A percentile compares a stretch with the other conserved stretches of the same genome.
phyloP scores from a whole-genome alignment of 2,888 invertebrate species.

The Bruchidius siliquastri region DNA sequence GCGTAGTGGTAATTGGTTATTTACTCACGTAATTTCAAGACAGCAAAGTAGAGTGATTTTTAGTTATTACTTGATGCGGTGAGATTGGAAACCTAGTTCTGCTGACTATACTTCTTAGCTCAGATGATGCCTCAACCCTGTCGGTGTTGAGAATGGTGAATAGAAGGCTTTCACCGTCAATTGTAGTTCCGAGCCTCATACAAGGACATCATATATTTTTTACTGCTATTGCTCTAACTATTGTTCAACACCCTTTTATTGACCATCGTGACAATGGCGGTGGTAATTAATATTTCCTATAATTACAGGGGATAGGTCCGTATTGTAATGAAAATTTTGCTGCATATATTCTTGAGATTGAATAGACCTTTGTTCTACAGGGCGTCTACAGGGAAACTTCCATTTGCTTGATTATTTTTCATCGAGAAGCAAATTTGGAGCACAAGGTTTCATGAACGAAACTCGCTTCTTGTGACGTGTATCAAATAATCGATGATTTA shows the following conservation, averaged over 20 bases:
- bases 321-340: not conserved
- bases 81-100: too few species aligned
- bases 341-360: not conserved
- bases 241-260: not conserved
- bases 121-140: not conserved
- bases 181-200: not conserved
- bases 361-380: not conserved
- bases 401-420: too few species aligned
- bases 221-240: not conserved
- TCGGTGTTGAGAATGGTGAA: not conserved
- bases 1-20: too few species aligned
- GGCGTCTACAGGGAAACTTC: too few species aligned
- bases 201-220: not conserved
- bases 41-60: too few species aligned
- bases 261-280: not conserved
- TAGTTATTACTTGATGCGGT: too few species aligned
- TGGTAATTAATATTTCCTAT: not conserved
- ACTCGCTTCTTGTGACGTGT: too few species aligned
- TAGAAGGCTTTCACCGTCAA: not conserved
- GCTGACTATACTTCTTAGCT: too few species aligned
- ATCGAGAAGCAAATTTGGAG: too few species aligned
- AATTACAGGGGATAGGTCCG: not conserved
- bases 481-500: too few species aligned
- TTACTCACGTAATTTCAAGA: too few species aligned
- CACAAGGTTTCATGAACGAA: too few species aligned